phyloP scores from a whole-genome alignment of 1,140 invertebrate species.

The Teleogryllus occipitalis region DNA sequence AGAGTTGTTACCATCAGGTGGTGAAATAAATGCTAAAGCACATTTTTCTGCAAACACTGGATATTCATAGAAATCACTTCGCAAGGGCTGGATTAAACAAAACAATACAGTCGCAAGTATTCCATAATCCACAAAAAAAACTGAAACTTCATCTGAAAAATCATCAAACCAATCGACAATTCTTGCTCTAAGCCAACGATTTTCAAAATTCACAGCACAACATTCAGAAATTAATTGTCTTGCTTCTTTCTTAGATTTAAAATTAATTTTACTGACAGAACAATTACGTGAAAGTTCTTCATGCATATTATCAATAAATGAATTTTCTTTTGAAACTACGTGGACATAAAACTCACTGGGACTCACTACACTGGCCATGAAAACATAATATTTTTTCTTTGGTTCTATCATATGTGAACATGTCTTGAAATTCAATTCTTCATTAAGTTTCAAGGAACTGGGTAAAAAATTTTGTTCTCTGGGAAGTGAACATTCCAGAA shows the following conservation, averaged over 20 bases:
- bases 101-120: background rate
- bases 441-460: background rate
- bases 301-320: background rate
- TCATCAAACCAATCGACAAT: background rate
- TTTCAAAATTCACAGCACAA: background rate
- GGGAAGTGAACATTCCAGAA: background rate
- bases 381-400: background rate
- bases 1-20: background rate
- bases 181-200: background rate
- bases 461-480: background rate
- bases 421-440: background rate
- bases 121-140: background rate
- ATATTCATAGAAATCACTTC: background rate
- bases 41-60: background rate
- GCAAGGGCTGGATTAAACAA: background rate
- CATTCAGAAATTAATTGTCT: background rate
- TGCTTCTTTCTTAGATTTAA: background rate
- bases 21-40: background rate
- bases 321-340: background rate
- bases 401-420: background rate
- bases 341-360: background rate
- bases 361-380: background rate
- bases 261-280: background rate
- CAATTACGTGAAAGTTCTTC: background rate
- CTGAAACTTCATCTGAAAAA: background rate